phyloP scores from a whole-genome alignment of 92 coral and sea anemone genomes.

The Porites lobata region DNA sequence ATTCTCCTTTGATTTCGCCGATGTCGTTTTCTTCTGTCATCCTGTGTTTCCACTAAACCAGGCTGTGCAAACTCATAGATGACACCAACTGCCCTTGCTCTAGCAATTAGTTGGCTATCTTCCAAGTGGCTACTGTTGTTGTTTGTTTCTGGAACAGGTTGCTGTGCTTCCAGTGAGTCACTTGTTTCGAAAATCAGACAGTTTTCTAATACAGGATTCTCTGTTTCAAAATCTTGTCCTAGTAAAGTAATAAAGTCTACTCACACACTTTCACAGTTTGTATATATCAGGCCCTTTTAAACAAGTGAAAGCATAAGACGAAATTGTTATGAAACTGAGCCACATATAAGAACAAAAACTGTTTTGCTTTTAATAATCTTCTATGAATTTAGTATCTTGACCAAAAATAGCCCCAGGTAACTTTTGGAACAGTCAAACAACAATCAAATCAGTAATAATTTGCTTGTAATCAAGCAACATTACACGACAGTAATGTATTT shows the following conservation, averaged over 20 bases:
- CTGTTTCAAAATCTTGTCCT: no score
- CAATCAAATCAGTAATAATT: no score
- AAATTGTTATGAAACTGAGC: no score
- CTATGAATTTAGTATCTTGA: no score
- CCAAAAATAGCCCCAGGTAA: no score
- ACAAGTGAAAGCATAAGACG: not conserved
- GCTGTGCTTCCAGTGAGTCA: not conserved
- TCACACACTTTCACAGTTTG: not conserved
- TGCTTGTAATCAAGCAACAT: no score
- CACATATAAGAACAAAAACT: no score
- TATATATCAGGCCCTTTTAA: not conserved
- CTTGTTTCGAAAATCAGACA: not conserved
- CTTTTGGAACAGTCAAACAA: no score
- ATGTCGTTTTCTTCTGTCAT: not conserved
- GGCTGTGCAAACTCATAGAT: not conserved
- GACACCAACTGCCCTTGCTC: not conserved
- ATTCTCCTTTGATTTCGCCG: conserved; percentile 7
- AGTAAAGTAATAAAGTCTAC: not conserved
- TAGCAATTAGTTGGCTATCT: not conserved
- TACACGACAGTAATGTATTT: no score
- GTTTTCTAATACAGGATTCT: not conserved
- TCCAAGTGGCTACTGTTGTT: not conserved
- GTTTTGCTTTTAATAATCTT: no score
- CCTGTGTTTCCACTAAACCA: not conserved
- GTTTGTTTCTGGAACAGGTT: conserved; percentile 1